Evolutionary conservation across 2,888 invertebrate genomes (phyloP).

Genomic region (Choreutis nemorana): DNA sequence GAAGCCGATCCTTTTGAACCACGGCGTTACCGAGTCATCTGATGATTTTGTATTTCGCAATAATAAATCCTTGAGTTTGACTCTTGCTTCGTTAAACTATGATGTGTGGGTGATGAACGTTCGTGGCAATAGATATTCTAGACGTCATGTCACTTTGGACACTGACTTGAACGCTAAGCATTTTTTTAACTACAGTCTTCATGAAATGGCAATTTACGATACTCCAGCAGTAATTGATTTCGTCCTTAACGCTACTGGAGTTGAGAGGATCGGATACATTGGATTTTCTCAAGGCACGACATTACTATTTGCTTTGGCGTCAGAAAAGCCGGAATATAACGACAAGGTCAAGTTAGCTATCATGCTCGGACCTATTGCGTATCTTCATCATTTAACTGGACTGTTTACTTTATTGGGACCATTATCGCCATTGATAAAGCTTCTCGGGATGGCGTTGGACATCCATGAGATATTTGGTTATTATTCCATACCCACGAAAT

Average conservation of each 20-base stretch:
- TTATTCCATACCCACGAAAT: slow-evolving; percentile 6
- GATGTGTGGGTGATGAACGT: slow-evolving; percentile 53
- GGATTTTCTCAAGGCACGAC: slow-evolving; percentile 78
- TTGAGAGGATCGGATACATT: slow-evolving; percentile 66
- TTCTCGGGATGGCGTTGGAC: slow-evolving; percentile 36
- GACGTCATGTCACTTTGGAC: slow-evolving; percentile 54
- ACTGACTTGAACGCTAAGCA: slow-evolving; percentile 33
- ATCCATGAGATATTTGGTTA: slow-evolving; percentile 17
- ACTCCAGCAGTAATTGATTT: slow-evolving; percentile 69
- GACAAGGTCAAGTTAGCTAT: slow-evolving; percentile 59
- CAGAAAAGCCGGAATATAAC: slow-evolving; percentile 65
- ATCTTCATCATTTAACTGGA: slow-evolving; percentile 35
- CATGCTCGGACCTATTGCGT: slow-evolving; percentile 64
- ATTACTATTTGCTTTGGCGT: slow-evolving; percentile 60
- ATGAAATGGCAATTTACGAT: slow-evolving; percentile 76
- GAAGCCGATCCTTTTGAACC: slow-evolving; percentile 32
- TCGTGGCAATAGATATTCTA: slow-evolving; percentile 71
- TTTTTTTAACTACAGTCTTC: slow-evolving; percentile 69
- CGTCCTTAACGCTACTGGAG: slow-evolving; percentile 43
- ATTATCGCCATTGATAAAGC: slow-evolving; percentile 21
- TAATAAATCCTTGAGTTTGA: slow-evolving; percentile 26
- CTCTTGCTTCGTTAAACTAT: slow-evolving; percentile 59
- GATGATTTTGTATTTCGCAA: slow-evolving; percentile 38
- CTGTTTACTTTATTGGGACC: slow-evolving; percentile 19
- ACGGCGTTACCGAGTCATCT: slow-evolving; percentile 32